Conservation (phyloP, 1,140 invertebrate genomes). For the Saccostrea cuccullata region DNA sequence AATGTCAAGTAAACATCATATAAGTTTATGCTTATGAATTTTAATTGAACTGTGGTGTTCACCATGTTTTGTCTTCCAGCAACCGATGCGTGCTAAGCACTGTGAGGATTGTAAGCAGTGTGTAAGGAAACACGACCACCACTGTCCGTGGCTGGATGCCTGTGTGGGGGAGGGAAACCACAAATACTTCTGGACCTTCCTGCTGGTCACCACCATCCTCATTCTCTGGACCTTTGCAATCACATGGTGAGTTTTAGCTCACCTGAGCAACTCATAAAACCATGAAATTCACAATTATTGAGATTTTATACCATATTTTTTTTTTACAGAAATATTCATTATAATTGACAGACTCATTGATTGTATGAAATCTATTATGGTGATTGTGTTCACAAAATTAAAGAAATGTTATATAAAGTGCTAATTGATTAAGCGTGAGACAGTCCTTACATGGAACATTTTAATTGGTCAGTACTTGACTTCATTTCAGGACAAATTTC, state of each 20-base stretch:
- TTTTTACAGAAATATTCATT: no score
- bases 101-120: slow-evolving; percentile 78
- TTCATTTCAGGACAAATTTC: slow-evolving; percentile 43
- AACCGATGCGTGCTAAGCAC: slow-evolving; percentile 77
- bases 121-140: slow-evolving; percentile 78
- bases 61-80: slow-evolving; percentile 61
- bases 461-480: not conserved
- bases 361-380: no score
- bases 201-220: slow-evolving; percentile 68
- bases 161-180: slow-evolving; percentile 79
- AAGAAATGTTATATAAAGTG: no score
- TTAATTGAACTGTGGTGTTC: no score
- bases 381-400: no score
- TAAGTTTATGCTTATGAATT: no score
- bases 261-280: not conserved
- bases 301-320: no score
- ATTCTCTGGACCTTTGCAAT: slow-evolving; percentile 74
- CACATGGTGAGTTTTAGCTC: slow-evolving; percentile 70
- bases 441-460: not conserved
- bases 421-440: no score
- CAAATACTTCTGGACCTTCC: slow-evolving; percentile 76
- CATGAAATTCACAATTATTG: no score
- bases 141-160: slow-evolving; percentile 79
- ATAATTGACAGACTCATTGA: no score
- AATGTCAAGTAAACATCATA: no score